Conservation (phyloP, 2,797 vertebrate species). For the Austrolebias charrua region DNA sequence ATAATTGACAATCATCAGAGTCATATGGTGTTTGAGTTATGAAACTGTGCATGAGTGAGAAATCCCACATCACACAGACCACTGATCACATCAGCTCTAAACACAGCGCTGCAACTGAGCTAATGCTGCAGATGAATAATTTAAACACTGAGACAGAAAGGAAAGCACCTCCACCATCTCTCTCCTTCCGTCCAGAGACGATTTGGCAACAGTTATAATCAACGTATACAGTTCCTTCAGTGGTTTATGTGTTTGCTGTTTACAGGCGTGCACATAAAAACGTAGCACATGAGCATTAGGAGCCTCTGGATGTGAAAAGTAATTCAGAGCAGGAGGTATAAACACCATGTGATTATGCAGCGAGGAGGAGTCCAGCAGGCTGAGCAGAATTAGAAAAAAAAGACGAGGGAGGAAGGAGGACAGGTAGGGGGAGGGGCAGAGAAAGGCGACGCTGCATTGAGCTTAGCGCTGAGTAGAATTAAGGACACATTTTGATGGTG, state of each 20-base stretch:
- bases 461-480: constrained; percentile 1
- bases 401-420: constrained; percentile 29
- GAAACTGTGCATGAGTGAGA: constrained; percentile 13
- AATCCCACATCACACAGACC: constrained; percentile 61
- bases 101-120: constrained; percentile 62
- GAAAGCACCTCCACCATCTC: constrained; percentile 13
- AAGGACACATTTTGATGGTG: neutral
- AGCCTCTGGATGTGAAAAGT: constrained; percentile 17
- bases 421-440: constrained; percentile 37
- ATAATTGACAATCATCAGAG: constrained; percentile 7
- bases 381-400: constrained; percentile 41
- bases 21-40: constrained; percentile 12
- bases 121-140: constrained; percentile 74
- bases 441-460: constrained; percentile 11
- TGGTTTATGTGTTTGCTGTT: neutral
- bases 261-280: neutral
- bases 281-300: neutral
- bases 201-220: constrained; percentile 28
- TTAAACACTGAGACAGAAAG: constrained; percentile 58
- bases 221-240: neutral
- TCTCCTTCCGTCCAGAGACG: constrained; percentile 18
- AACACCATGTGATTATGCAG: constrained; percentile 25
- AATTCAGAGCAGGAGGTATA: constrained; percentile 26
- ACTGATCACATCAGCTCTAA: constrained; percentile 65
- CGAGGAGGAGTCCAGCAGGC: constrained; percentile 48